These are phyloP conservation scores for Tuberolachnus salignus DNA, from an alignment of 2,888 invertebrate genomes.

Conservation along the genomic window DNA sequence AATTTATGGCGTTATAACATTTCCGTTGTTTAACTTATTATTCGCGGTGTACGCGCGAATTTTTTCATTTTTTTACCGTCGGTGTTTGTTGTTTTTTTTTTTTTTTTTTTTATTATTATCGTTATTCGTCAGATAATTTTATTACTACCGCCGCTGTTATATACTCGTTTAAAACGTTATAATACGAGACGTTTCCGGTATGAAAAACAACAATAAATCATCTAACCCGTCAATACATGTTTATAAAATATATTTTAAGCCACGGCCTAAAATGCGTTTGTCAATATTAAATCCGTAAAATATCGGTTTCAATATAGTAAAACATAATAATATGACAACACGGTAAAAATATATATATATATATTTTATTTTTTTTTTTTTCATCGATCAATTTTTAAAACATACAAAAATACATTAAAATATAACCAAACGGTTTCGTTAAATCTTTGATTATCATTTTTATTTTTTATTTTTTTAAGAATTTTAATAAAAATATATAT, in stretches of 20 bases:
- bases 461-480: no score
- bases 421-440: not conserved
- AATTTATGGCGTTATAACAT: no score
- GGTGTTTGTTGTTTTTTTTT: no score
- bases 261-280: not conserved
- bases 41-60: no score
- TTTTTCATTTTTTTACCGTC: no score
- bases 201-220: conserved; percentile 10
- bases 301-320: conserved; percentile 1
- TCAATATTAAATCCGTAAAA: conserved; percentile 1
- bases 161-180: not conserved
- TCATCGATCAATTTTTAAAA: no score
- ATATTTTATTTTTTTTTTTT: no score
- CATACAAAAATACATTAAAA: not conserved
- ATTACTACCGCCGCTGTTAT: not conserved
- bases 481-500: no score
- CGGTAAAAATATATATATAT: not conserved
- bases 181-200: not conserved
- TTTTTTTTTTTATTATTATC: no score
- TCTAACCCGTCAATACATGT: not conserved
- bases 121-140: not conserved
- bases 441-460: not conserved
- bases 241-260: not conserved
- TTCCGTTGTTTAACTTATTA: no score
- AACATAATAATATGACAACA: not conserved